phyloP scores from a whole-genome alignment of 2,113 vertebrate genomes.

The Platichthys flesus region DNA sequence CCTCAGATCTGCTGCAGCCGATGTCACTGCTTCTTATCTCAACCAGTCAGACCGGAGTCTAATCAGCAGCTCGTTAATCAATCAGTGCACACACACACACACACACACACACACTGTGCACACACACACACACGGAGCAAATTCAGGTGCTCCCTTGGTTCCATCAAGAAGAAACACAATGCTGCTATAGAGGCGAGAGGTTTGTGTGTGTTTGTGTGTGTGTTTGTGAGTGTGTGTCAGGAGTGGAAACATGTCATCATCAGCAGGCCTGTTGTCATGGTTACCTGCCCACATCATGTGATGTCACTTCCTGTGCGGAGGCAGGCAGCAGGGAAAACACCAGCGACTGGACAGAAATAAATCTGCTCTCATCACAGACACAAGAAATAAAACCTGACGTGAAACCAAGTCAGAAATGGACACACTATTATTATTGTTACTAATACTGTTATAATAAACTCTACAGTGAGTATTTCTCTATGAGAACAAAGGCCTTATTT shows the following conservation, averaged over 20 bases:
- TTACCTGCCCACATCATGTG: constrained; percentile 59
- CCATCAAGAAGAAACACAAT: neutral
- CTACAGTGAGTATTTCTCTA: too few relatives aligned
- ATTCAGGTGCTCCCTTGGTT: too few relatives aligned
- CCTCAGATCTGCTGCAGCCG: neutral
- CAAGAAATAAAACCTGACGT: neutral
- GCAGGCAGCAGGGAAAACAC: constrained; percentile 60
- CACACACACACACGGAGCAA: too few relatives aligned
- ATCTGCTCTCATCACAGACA: neutral
- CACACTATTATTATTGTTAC: too few relatives aligned
- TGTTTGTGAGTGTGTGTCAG: neutral
- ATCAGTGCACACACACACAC: neutral
- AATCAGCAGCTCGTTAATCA: constrained; percentile 42
- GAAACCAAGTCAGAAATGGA: neutral
- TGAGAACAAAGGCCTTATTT: too few relatives aligned
- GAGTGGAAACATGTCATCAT: constrained; percentile 63
- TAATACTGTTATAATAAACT: too few relatives aligned
- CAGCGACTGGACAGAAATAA: constrained; percentile 12
- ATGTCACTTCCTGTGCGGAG: constrained; percentile 68
- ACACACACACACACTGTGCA: too few relatives aligned
- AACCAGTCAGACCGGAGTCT: constrained; percentile 6
- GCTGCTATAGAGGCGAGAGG: neutral
- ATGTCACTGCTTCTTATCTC: constrained; percentile 50
- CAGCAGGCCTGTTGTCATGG: constrained; percentile 58
- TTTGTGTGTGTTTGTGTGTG: neutral